phyloP scores from a whole-genome alignment of 2,113 vertebrate species.

The Chauna torquata region DNA sequence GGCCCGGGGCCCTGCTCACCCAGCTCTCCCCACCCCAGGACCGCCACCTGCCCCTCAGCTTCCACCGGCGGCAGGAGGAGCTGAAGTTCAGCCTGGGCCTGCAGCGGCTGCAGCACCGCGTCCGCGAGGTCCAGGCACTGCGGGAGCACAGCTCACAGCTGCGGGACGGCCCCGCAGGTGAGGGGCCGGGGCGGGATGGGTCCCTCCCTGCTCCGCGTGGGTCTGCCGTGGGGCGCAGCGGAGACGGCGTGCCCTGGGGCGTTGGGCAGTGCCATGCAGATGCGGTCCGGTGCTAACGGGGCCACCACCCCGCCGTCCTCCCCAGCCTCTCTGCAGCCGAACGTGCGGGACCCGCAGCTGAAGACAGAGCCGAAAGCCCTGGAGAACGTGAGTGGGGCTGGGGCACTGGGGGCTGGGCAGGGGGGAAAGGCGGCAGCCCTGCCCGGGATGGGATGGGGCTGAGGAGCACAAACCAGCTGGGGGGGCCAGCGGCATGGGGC shows the following conservation, averaged over 20 bases:
- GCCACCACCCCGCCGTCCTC: neutral
- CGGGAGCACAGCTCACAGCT: conserved; percentile 29
- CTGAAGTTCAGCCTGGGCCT: conserved; percentile 74
- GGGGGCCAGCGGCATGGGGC: neutral
- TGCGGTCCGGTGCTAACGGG: rapidly evolving
- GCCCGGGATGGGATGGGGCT: neutral
- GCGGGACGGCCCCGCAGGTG: neutral
- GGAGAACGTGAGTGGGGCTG: neutral
- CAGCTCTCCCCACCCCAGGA: neutral
- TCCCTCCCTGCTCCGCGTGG: neutral
- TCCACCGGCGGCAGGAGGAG: conserved; percentile 79
- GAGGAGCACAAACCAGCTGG: neutral
- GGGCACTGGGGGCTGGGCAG: neutral
- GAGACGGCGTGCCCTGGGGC: neutral
- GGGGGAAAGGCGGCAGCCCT: neutral
- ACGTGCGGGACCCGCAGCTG: neutral
- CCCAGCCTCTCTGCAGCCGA: neutral
- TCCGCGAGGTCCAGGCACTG: conserved; percentile 36
- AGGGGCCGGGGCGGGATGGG: neutral
- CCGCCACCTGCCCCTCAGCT: conserved; percentile 70
- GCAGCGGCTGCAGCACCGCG: conserved; percentile 68
- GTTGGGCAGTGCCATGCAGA: too few species aligned
- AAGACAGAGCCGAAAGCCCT: neutral
- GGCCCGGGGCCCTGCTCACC: rapidly evolving
- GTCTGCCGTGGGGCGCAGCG: rapidly evolving